Evolutionary conservation across 1,140 invertebrate genomes (phyloP), one percentile per base, ranked within the genome.

Genomic region (Pogonomyrmex barbatus): DNA sequence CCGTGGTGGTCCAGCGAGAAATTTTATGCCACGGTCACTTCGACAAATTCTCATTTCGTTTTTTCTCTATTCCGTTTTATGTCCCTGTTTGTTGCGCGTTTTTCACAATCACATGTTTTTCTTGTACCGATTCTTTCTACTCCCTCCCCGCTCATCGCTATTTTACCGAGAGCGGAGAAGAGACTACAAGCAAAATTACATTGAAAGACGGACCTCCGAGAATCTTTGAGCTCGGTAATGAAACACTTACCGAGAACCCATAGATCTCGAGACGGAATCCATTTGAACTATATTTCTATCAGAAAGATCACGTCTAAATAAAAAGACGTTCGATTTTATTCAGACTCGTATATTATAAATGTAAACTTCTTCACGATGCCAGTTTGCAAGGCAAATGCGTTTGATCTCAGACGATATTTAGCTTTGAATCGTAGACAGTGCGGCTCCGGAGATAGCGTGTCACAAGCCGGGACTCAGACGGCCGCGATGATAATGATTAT

Each of bases 11-110:
- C 67, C 86, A 86, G 89, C 89, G 85, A 88, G 90, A 94, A 94
- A 94, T 94, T 95, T 94, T 94, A 94, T 94, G 94, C 94, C 94
- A 92, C 88, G 89, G 89, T 92, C 91, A 75, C 81, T 87, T 85
- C 42, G 33, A 63, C 39, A n/a, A 70, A 67, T 47, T 54, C 56
- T 56, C 30, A 47, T 47, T 47, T 56, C 24, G 8, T 50, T 56
- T 45, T 24, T 71, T 33, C 47, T 39, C 10, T 39, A 5, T 73
- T 39, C 54, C 67, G 42, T 82, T 60, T 60, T 73, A 73, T 17
- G 42, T 82, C 30, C 54, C 10, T 12, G n/a, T 58, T 85, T 56
- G 71, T 87, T 62, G 24, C 24, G 24, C 24, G 24, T 0, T 24
- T 24, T 24, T 24, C 24, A 24, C 24, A 62, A 33, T n/a, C 36